These are phyloP conservation scores for Ephydatia muelleri DNA, from an alignment of 37 sponge, comb jelly and placozoan genomes.

Conservation along the genomic window DNA sequence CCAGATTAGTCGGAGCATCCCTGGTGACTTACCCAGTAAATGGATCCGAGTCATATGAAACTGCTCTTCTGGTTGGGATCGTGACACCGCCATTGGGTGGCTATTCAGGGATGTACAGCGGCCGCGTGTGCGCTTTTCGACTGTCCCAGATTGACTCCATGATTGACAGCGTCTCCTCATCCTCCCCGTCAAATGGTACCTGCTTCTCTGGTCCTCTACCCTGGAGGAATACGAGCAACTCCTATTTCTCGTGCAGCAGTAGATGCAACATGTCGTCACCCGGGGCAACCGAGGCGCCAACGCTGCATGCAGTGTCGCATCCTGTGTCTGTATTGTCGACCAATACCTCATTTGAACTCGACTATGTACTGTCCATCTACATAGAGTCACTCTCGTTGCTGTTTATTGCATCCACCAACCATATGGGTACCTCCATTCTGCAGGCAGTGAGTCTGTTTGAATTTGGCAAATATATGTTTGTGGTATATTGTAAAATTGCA, in stretches of 20 bases:
- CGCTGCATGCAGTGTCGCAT: neutral
- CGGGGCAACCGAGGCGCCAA: neutral
- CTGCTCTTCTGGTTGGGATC: neutral
- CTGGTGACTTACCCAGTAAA: neutral
- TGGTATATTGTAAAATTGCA: neutral
- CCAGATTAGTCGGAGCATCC: neutral
- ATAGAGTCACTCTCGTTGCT: neutral
- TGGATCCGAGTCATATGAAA: neutral
- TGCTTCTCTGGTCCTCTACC: neutral
- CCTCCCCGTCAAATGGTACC: neutral
- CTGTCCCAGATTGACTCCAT: constrained; percentile 8
- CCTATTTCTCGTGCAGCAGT: neutral
- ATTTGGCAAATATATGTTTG: too few relatives aligned
- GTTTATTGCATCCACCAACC: neutral
- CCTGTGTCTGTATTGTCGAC: neutral
- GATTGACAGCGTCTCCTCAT: neutral
- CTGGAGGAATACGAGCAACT: neutral
- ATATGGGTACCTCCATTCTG: neutral
- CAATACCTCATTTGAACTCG: neutral
- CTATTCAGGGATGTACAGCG: neutral
- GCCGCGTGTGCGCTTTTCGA: neutral
- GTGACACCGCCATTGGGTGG: neutral
- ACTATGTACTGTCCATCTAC: neutral
- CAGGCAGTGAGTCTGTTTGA: neutral
- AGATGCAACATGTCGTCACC: neutral